Evolutionary conservation across 2,888 invertebrate genomes (phyloP).

Genomic region (Phortica okadai): DNA sequence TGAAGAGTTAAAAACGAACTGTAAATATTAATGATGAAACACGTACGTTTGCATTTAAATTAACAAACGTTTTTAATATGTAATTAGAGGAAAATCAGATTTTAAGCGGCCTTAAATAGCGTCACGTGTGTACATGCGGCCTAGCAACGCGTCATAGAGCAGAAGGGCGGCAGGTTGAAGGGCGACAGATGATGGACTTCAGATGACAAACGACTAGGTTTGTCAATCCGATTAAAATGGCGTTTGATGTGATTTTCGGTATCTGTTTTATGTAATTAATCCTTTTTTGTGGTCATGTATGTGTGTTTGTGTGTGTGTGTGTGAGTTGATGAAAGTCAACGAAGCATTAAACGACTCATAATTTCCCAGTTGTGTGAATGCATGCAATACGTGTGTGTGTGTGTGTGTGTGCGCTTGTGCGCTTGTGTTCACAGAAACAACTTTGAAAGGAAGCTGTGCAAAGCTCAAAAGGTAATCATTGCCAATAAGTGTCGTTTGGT

Average conservation of each 20-base stretch:
- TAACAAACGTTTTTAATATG: background rate
- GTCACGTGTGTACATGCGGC: conserved; percentile 41
- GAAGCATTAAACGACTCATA: conserved; percentile 67
- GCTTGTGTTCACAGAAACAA: conserved; percentile 48
- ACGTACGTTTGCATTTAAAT: background rate
- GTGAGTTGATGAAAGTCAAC: conserved; percentile 42
- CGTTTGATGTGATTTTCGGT: conserved; percentile 38
- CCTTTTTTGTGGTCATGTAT: conserved; percentile 35
- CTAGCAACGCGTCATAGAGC: background rate
- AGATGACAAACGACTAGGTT: background rate
- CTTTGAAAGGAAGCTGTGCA: conserved; percentile 59
- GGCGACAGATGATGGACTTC: background rate
- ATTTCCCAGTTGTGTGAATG: conserved; percentile 62
- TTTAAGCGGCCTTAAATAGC: conserved; percentile 43
- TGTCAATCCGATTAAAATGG: conserved; percentile 48
- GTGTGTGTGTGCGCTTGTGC: background rate
- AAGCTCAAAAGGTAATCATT: background rate
- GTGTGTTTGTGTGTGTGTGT: background rate
- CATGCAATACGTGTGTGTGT: background rate
- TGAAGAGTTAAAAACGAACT: too few species aligned
- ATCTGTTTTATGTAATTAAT: conserved; percentile 57
- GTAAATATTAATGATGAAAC: background rate
- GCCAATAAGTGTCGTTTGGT: conserved; percentile 67
- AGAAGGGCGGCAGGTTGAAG: background rate
- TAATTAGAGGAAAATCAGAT: background rate